Conservation (phyloP, 1,140 invertebrate genomes). For the Bombus pyrosoma region DNA sequence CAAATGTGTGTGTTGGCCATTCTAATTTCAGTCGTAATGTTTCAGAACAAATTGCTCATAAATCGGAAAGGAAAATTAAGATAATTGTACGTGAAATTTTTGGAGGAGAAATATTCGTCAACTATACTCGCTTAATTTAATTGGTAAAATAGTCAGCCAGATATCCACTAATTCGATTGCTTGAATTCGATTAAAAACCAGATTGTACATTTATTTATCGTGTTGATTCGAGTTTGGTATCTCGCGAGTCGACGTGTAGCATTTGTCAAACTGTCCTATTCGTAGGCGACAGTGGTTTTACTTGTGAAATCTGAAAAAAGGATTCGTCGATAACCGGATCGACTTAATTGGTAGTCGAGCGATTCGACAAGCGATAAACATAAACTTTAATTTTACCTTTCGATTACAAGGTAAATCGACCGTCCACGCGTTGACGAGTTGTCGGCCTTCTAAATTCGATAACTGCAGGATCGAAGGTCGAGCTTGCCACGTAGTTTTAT, state of each 20-base stretch:
- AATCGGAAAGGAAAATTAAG: not conserved
- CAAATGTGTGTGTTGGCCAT: too few relatives aligned
- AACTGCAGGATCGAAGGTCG: not conserved
- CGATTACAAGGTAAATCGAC: not conserved
- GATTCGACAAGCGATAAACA: not conserved
- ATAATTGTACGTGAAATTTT: not conserved
- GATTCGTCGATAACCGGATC: not conserved
- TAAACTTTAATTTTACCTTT: not conserved
- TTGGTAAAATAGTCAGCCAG: not conserved
- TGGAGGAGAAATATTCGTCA: not conserved
- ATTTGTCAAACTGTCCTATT: not conserved
- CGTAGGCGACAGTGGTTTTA: not conserved
- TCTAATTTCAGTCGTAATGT: not conserved
- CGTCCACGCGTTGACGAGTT: too few relatives aligned
- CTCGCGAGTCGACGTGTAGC: too few relatives aligned
- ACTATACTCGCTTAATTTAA: not conserved
- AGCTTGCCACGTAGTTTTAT: too few relatives aligned
- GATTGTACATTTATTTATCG: not conserved
- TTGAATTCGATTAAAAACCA: conserved; percentile 3
- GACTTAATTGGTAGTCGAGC: not conserved
- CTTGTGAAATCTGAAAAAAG: not conserved
- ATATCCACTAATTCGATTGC: conserved; percentile 16
- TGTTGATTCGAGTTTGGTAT: not conserved
- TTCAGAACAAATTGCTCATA: not conserved
- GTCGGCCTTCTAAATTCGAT: not conserved